Percentiles rank a stretch among this genome's conserved stretches.
Conservation (phyloP, 2,888 invertebrate species). For the Volucella inflata region DNA sequence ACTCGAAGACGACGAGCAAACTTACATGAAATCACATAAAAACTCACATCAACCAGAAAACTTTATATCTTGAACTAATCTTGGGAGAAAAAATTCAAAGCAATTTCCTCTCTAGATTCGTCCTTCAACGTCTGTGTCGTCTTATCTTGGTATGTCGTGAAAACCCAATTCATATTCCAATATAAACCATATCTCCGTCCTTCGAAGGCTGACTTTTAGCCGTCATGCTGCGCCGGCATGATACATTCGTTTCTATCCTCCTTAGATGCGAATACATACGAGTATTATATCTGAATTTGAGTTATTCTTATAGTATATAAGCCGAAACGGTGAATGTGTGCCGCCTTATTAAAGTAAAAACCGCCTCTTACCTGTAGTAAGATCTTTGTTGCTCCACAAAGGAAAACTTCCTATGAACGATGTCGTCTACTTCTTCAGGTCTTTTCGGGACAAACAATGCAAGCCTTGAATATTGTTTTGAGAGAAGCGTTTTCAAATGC, state of each 20-base stretch:
- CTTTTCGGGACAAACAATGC: conserved; percentile 43
- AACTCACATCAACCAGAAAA: conserved; percentile 35
- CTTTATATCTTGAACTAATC: conserved; percentile 44
- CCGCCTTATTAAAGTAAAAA: conserved; percentile 13
- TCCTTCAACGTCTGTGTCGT: conserved; percentile 12
- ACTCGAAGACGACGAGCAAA: conserved; percentile 39
- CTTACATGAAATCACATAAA: conserved; percentile 9
- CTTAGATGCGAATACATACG: conserved; percentile 19
- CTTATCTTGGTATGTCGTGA: conserved; percentile 40
- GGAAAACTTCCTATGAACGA: background rate
- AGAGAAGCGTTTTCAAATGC: conserved; percentile 59
- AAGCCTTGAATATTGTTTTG: conserved; percentile 61
- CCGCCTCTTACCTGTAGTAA: background rate
- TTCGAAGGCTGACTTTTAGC: conserved; percentile 11
- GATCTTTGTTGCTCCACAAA: conserved; percentile 14
- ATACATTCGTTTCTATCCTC: conserved; percentile 8
- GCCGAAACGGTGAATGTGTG: background rate
- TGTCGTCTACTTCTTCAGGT: background rate
- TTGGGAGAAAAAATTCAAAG: conserved; percentile 52
- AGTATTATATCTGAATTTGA: conserved; percentile 16
- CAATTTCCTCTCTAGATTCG: conserved; percentile 27
- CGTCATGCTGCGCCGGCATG: conserved; percentile 4
- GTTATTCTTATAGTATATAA: conserved; percentile 7
- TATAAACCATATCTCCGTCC: conserved; percentile 25
- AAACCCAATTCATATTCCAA: conserved; percentile 54